phyloP scores from a whole-genome alignment of 2,888 invertebrate species.

The Deilephila porcellus region DNA sequence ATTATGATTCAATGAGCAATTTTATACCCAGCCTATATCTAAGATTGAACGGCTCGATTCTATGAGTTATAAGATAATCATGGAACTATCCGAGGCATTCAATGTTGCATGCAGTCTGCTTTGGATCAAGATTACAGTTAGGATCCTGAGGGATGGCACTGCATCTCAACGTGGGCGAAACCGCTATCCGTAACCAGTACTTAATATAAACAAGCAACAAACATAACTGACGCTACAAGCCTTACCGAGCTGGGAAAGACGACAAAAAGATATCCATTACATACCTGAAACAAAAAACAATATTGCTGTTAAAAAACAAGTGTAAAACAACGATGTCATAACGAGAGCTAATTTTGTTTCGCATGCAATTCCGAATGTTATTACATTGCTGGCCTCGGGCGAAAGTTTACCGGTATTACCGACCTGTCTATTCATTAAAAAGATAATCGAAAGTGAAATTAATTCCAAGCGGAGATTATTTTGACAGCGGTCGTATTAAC shows the following conservation, averaged over 20 bases:
- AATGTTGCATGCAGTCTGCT: neutral
- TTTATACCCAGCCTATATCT: neutral
- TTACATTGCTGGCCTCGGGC: slow-evolving; percentile 68
- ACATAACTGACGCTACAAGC: slow-evolving; percentile 2
- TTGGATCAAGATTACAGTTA: slow-evolving; percentile 18
- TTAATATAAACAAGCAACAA: slow-evolving; percentile 19
- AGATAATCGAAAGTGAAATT: slow-evolving; percentile 81
- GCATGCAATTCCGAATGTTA: slow-evolving; percentile 58
- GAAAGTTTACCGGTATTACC: slow-evolving; percentile 70
- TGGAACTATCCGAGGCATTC: neutral
- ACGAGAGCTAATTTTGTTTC: slow-evolving; percentile 54
- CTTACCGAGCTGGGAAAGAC: slow-evolving; percentile 16
- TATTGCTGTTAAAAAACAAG: slow-evolving; percentile 40
- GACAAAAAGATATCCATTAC: slow-evolving; percentile 41
- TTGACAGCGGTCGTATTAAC: slow-evolving; percentile 66
- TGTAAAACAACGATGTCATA: slow-evolving; percentile 57
- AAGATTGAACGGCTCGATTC: neutral
- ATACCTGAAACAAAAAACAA: slow-evolving; percentile 67
- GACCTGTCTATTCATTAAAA: slow-evolving; percentile 78
- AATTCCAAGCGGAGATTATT: slow-evolving; percentile 69
- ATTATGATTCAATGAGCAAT: neutral
- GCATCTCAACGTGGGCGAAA: slow-evolving; percentile 4
- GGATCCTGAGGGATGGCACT: slow-evolving; percentile 19
- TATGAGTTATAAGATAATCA: neutral
- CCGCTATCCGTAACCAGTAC: slow-evolving; percentile 7